Conservation (phyloP, 1,140 invertebrate species). For the Planococcus citri region DNA sequence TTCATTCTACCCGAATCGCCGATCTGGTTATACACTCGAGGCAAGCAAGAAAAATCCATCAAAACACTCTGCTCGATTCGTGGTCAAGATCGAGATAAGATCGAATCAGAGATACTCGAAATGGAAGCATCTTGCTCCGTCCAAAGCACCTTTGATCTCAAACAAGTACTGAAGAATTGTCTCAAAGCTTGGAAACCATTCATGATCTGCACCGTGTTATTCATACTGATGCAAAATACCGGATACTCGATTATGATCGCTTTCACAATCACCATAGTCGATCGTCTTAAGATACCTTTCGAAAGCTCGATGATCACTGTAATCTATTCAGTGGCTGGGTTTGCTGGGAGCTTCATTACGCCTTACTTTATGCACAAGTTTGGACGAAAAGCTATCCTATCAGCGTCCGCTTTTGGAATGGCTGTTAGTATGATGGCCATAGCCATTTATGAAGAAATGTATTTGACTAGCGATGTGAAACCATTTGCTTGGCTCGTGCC, state of each 20-base stretch:
- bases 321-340: neutral
- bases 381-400: neutral
- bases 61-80: slow-evolving; percentile 37
- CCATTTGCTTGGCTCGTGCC: neutral
- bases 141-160: neutral
- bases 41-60: slow-evolving; percentile 37
- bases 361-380: neutral
- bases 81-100: slow-evolving; percentile 23
- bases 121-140: neutral
- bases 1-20: slow-evolving; percentile 49
- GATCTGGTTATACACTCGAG: slow-evolving; percentile 44
- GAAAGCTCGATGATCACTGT: neutral
- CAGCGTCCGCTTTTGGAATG: slow-evolving; percentile 20
- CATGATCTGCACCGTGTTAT: neutral
- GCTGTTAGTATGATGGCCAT: neutral
- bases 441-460: neutral
- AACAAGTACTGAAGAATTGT: neutral
- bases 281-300: neutral
- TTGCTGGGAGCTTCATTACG: neutral
- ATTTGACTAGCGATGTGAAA: neutral
- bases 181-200: neutral
- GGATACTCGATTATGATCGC: neutral
- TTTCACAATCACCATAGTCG: neutral
- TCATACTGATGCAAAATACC: neutral
- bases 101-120: slow-evolving; percentile 25